phyloP scores from a whole-genome alignment of 2,888 invertebrate genomes.

The Spialia ferax region DNA sequence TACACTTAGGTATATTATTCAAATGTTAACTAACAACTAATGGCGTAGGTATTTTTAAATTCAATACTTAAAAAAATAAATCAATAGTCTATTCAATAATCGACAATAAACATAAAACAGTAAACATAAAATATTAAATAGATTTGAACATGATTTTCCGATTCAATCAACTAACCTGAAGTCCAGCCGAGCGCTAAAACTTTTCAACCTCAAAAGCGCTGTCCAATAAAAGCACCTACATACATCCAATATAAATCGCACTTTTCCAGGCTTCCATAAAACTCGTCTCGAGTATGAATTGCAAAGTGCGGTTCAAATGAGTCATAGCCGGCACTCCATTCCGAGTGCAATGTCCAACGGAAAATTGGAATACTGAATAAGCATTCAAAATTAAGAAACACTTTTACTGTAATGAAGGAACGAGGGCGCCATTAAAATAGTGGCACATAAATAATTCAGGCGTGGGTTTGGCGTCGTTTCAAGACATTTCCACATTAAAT shows the following conservation, averaged over 20 bases:
- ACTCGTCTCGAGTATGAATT: conserved; percentile 34
- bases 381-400: conserved; percentile 80
- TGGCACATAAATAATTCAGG: conserved; percentile 83
- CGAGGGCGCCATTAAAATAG: conserved; percentile 82
- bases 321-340: conserved; percentile 51
- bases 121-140: conserved; percentile 2
- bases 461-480: conserved; percentile 83
- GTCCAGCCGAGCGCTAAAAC: conserved; percentile 14
- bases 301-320: conserved; percentile 42
- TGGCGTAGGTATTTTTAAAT: no score
- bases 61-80: no score
- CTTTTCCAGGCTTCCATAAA: conserved; percentile 16
- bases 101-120: not conserved
- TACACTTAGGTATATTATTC: no score
- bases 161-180: conserved; percentile 24
- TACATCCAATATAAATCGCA: conserved; percentile 25
- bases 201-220: conserved; percentile 26
- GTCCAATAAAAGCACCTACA: conserved; percentile 16
- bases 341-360: conserved; percentile 57
- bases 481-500: conserved; percentile 85
- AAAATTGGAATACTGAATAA: conserved; percentile 62
- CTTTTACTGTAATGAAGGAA: conserved; percentile 80
- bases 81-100: not conserved
- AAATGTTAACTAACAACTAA: no score
- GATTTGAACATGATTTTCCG: conserved; percentile 15